Evolutionary conservation across 2,797 vertebrate genomes (phyloP).

Genomic region (Neopelma chrysocephalum): DNA sequence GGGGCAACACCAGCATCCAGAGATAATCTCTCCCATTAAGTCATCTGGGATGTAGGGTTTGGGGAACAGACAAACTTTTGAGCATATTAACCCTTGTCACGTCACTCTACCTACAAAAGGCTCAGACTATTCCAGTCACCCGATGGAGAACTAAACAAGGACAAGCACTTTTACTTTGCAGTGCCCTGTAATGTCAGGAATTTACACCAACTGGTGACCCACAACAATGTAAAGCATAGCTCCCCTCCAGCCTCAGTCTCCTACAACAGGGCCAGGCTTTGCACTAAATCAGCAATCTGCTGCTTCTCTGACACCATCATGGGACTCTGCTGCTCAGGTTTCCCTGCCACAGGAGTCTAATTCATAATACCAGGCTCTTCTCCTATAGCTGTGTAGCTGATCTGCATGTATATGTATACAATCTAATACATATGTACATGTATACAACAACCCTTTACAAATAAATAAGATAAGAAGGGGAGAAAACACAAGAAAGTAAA

Average conservation of each 20-base stretch:
- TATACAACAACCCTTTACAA: conserved; percentile 14
- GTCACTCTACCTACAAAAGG: not conserved
- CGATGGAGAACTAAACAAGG: not conserved
- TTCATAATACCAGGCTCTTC: not conserved
- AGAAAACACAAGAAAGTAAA: not conserved
- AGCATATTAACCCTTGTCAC: not conserved
- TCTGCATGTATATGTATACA: not conserved
- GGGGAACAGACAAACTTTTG: not conserved
- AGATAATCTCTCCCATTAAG: not conserved
- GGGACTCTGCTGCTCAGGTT: not conserved
- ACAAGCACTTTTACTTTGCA: not conserved
- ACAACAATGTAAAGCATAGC: not conserved
- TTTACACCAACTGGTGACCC: not conserved
- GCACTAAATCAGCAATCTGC: not conserved
- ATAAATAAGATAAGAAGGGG: not conserved
- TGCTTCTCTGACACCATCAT: not conserved
- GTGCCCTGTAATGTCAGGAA: not conserved
- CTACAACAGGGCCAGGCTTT: not conserved
- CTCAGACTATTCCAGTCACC: not conserved
- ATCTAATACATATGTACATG: not conserved
- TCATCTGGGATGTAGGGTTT: no score
- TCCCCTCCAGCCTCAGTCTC: not conserved
- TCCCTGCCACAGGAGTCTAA: not conserved
- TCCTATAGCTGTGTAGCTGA: not conserved
- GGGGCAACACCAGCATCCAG: not conserved